Evolutionary conservation across 1,140 invertebrate species (phyloP), one percentile per base, ranked within the genome.

Genomic region (Gryllus bimaculatus): DNA sequence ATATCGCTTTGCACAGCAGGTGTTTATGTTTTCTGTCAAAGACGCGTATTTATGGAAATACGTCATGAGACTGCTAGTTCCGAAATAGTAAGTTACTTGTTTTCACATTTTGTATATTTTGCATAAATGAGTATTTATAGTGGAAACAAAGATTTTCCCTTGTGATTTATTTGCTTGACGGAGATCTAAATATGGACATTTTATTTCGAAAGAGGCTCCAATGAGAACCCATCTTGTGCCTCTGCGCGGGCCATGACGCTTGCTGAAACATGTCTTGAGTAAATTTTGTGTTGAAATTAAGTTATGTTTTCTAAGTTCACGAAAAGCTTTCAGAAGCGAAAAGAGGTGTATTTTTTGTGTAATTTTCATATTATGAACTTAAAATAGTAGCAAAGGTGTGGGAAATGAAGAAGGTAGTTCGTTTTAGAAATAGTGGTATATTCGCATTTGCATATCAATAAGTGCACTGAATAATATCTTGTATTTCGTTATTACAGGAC

Each of bases 21-120:
- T 79, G 79, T 79, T 79, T 79, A 79, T 79, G 73, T 79, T 79
- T 79, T 79, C 79, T 79, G 79, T 79, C 79, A 79, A 79, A 79
- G 75, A 79, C 75, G 79, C 79, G 48, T 79, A 76, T 76, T 79
- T 79, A 76, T 76, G 75, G 79, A 76, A 75, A 79, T 76, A 79
- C 49, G 48, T 79, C 76, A 79, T 77, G 79, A 74, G 79, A 79
- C 79, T 76, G 75, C 75, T 76, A 54, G 47, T 76, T 48, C 73
- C 54, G 75, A 79, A 79, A 48, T 49, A 79, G 79, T 79, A 77
- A 77, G 79, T 79, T 66, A 66, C 10, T 75, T 75, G 74, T 75
- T 75, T 75, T 75, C 10, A 13, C 10, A 13, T 12, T 47, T 47
- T 13, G 74, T 75, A 47, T 20, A 13, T 75, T 75, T 75, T 75